Evolutionary conservation across 1,140 invertebrate genomes (phyloP), one percentile per base, ranked within the genome.

Genomic region (Meloidogyne hapla): DNA sequence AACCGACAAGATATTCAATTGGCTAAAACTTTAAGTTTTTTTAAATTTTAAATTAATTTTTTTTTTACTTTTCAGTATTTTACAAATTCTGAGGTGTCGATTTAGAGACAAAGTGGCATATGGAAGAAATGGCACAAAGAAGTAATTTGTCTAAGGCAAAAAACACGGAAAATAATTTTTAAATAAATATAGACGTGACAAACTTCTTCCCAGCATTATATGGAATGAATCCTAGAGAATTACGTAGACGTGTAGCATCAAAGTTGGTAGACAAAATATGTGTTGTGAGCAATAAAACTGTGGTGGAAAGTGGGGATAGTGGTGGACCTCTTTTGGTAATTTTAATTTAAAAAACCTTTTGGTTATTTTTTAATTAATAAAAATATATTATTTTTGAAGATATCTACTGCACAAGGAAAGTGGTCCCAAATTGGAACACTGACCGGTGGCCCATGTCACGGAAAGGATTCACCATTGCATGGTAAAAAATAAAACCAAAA

Each of bases 261-360:
- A 73, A 73, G n/a, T 28, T 73, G 70, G 12, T 23, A 38, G 70
- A 73, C 13, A 73, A 73, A 73, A 73, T 73, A 63, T 73, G 70
- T 38, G 70, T 73, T 12, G 64, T 73, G 13, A 73, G 70, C 28
- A 64, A 73, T 64, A 73, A 73, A 73, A 73, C 70, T 42, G 70
- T 73, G 5, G 70, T 73, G 12, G 70, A 73, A 38, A 73, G 70
- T 73, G 70, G 48, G 2, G 48, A 56, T 56, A 56, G 48, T 56
- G 48, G 48, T 56, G 48, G 48, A 56, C 48, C 48, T n/a, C n/a
- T 56, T 61, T 25, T 23, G 70, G 61, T 61, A 61, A 25, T 9
- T 40, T 23, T 56, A 21, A 63, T 73, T 72, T 4, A 26, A 15
- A 70, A 26, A 5, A 6, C 15, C 28, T 21, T 48, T 23, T 42